Conservation (phyloP, 2,888 invertebrate species). For the Stictocephala bisonia region DNA sequence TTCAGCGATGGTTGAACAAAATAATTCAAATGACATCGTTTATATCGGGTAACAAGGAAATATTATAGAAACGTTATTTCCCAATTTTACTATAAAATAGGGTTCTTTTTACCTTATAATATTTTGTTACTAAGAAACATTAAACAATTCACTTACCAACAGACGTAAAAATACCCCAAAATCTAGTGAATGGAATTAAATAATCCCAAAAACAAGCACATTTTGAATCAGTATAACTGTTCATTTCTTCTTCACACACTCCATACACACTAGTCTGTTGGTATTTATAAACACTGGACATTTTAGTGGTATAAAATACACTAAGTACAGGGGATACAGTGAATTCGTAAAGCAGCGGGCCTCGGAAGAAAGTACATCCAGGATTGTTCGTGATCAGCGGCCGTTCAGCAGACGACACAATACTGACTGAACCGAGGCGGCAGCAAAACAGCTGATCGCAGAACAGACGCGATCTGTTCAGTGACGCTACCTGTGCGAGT, state of each 20-base stretch:
- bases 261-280: constrained; percentile 54
- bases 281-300: constrained; percentile 46
- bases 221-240: constrained; percentile 49
- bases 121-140: too few species aligned
- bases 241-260: constrained; percentile 55
- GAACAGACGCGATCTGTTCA: background rate
- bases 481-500: background rate
- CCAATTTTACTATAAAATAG: too few species aligned
- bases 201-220: constrained; percentile 60
- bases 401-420: background rate
- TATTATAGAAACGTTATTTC: too few species aligned
- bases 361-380: too few species aligned
- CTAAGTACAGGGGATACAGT: too few species aligned
- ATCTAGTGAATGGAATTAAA: constrained; percentile 62
- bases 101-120: too few species aligned
- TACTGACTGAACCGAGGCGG: background rate
- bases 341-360: too few species aligned
- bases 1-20: too few species aligned
- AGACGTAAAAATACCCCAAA: constrained; percentile 63
- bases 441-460: background rate
- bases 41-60: too few species aligned
- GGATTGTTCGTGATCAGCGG: too few species aligned
- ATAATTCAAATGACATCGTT: too few species aligned
- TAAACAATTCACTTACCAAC: constrained; percentile 63
- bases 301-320: too few species aligned